Evolutionary conservation across 1,140 invertebrate genomes (phyloP).

Genomic region (Onthophagus taurus): DNA sequence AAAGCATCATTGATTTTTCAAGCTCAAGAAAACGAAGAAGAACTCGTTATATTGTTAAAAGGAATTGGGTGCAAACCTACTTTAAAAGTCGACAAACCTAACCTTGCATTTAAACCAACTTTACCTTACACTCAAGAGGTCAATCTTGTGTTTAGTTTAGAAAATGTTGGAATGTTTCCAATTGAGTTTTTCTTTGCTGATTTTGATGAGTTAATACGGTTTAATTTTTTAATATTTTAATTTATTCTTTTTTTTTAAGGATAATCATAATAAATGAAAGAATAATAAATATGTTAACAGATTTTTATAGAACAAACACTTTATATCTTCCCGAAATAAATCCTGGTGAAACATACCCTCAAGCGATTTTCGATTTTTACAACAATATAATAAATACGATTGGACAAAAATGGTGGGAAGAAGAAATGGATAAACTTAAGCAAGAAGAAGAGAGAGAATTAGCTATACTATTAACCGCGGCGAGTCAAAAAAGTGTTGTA

Average conservation of each 20-base stretch:
- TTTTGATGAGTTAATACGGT: conserved; percentile 36
- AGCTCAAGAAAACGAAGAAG: conserved; percentile 28
- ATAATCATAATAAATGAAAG: conserved; percentile 22
- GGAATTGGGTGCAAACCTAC: conserved; percentile 34
- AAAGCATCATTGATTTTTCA: conserved; percentile 29
- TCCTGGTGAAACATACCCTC: conserved; percentile 21
- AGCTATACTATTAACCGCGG: too few species aligned
- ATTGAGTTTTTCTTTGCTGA: conserved; percentile 40
- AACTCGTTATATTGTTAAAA: conserved; percentile 24
- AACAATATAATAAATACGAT: conserved; percentile 8
- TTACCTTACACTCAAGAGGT: conserved; percentile 31
- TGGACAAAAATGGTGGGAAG: too few species aligned
- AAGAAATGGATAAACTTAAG: too few species aligned
- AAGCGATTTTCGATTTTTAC: conserved; percentile 21
- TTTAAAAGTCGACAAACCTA: conserved; percentile 30
- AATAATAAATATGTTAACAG: conserved; percentile 18
- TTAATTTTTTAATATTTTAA: neutral
- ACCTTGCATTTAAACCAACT: conserved; percentile 32
- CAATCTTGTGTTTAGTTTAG: conserved; percentile 31
- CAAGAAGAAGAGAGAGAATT: too few species aligned
- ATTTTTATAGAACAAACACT: conserved; percentile 20
- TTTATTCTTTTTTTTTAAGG: conserved; percentile 13
- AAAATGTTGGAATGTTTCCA: conserved; percentile 34
- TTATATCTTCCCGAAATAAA: conserved; percentile 22
- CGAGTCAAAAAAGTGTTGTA: too few species aligned